Evolutionary conservation across 2,797 vertebrate species (phyloP).

Genomic region (Ficedula albicollis): DNA sequence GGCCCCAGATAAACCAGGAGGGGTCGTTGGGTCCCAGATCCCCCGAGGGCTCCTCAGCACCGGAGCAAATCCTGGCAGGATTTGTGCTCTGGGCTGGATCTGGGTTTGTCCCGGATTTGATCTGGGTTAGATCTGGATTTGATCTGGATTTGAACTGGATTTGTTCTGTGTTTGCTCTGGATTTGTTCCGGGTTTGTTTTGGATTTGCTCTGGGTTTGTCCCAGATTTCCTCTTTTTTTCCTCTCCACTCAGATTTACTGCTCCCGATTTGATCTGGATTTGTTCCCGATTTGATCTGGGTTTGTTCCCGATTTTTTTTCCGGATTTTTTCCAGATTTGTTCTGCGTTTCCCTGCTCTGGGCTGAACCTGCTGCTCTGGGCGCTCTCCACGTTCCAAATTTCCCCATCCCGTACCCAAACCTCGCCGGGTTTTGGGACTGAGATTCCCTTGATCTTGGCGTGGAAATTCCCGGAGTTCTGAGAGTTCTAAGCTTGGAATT

Average conservation of each 20-base stretch:
- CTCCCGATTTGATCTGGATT: fast-evolving
- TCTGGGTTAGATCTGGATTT: too few relatives aligned
- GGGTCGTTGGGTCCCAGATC: background rate
- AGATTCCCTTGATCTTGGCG: too few relatives aligned
- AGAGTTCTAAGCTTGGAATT: too few relatives aligned
- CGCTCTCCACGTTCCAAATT: fast-evolving
- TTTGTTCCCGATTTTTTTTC: fast-evolving
- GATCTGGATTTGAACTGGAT: fast-evolving
- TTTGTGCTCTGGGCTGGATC: background rate
- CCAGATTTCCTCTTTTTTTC: too few relatives aligned
- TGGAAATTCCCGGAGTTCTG: too few relatives aligned
- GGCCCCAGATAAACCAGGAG: fast-evolving
- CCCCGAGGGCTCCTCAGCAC: fast-evolving
- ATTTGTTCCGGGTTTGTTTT: too few relatives aligned
- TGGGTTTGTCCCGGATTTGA: too few relatives aligned
- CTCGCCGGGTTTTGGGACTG: background rate
- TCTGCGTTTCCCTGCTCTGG: background rate
- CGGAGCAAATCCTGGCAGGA: fast-evolving
- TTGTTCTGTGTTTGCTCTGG: fast-evolving
- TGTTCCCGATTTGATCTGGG: fast-evolving
- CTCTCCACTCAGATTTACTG: too few relatives aligned
- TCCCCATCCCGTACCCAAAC: fast-evolving
- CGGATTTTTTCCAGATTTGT: background rate
- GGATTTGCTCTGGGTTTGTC: too few relatives aligned
- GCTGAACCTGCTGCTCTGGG: background rate